Conservation (phyloP, 2,797 vertebrate species). For the Malacoraja senta region DNA sequence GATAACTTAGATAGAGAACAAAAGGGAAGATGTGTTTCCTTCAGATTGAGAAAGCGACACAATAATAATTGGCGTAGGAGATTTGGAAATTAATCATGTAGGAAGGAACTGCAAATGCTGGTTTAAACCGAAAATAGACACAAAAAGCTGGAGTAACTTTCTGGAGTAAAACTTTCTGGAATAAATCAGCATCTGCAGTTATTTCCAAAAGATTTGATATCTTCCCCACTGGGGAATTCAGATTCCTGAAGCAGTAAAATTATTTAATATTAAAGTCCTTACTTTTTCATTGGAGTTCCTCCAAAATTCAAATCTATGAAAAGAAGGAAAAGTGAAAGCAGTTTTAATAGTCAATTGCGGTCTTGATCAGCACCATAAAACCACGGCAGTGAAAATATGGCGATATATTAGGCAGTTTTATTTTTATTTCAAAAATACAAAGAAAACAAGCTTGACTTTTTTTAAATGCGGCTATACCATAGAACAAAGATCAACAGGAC, state of each 20-base stretch:
- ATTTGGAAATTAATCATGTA: background rate
- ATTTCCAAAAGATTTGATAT: background rate
- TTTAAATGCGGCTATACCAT: background rate
- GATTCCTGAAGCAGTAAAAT: background rate
- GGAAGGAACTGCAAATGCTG: too few species aligned
- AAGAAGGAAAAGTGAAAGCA: slow-evolving; percentile 37
- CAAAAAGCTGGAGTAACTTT: too few species aligned
- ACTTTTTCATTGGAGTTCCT: slow-evolving; percentile 77
- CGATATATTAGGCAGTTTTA: background rate
- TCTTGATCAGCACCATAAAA: background rate
- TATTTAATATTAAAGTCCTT: slow-evolving; percentile 50
- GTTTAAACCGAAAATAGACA: too few species aligned
- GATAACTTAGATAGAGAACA: background rate
- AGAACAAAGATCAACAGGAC: background rate
- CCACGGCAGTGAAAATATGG: background rate
- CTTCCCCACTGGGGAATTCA: background rate
- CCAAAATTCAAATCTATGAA: slow-evolving; percentile 78
- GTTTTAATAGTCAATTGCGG: background rate
- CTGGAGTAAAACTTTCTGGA: too few species aligned
- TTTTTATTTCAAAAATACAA: background rate
- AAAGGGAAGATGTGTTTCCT: background rate
- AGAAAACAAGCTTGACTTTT: background rate
- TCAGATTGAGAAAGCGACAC: background rate
- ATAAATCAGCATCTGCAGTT: too few species aligned
- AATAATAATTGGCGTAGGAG: background rate